Conservation (phyloP, 2,888 invertebrate genomes). For the Microplitis deprimator region DNA sequence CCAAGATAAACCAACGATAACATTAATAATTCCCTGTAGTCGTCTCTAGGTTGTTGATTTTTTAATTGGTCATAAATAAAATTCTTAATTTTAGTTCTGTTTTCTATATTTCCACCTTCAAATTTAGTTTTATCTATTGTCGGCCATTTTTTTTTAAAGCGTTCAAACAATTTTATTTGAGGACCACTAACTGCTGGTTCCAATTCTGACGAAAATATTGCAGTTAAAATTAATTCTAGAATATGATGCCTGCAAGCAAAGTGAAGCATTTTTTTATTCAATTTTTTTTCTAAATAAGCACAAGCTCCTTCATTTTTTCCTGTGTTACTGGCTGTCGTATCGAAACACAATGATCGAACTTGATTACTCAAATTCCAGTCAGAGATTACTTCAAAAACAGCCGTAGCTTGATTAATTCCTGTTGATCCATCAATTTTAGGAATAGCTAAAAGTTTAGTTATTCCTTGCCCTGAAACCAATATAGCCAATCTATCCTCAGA, state of each 20-base stretch:
- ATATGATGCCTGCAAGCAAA: constrained; percentile 20
- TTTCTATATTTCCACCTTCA: constrained; percentile 19
- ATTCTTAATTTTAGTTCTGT: neutral
- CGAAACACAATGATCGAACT: constrained; percentile 17
- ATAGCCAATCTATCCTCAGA: constrained; percentile 22
- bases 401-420: constrained; percentile 19
- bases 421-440: constrained; percentile 18
- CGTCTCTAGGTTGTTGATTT: constrained; percentile 22
- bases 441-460: constrained; percentile 12
- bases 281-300: constrained; percentile 8
- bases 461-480: constrained; percentile 13
- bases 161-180: constrained; percentile 23
- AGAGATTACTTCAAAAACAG: constrained; percentile 11
- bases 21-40: neutral
- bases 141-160: constrained; percentile 17
- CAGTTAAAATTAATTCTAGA: constrained; percentile 9
- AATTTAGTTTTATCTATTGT: constrained; percentile 13
- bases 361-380: neutral
- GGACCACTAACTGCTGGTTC: constrained; percentile 19
- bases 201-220: constrained; percentile 18
- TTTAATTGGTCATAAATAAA: constrained; percentile 16
- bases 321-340: constrained; percentile 17
- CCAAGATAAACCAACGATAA: constrained; percentile 23
- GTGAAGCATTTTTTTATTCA: constrained; percentile 14
- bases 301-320: constrained; percentile 19